These are phyloP conservation scores for Platyrinchus mystaceus DNA, from an alignment of 2,797 vertebrate genomes.

Conservation along the genomic window DNA sequence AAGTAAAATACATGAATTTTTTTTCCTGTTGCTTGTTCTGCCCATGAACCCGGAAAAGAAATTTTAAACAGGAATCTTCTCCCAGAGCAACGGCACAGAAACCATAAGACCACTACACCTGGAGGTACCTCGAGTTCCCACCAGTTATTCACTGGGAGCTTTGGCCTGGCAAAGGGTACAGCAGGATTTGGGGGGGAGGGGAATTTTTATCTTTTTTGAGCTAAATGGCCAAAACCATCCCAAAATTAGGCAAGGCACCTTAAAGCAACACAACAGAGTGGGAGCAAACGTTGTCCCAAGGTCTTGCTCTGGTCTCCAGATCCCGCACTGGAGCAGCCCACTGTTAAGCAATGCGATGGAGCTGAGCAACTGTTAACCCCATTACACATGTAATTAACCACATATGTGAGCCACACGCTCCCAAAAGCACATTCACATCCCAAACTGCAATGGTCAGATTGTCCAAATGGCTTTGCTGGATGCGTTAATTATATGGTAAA, in stretches of 20 bases:
- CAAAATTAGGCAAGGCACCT: background rate
- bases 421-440: background rate
- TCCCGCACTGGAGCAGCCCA: background rate
- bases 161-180: background rate
- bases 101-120: background rate
- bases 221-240: background rate
- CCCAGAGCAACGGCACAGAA: rapidly evolving
- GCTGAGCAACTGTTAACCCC: background rate
- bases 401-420: rapidly evolving
- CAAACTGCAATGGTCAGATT: background rate
- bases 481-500: background rate
- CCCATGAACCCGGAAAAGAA: background rate
- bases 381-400: background rate
- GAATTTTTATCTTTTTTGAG: background rate
- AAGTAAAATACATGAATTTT: background rate
- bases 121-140: background rate
- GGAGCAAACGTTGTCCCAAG: background rate
- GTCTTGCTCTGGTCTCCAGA: background rate
- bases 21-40: background rate
- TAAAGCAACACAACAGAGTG: background rate
- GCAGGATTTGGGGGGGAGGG: background rate
- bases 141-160: background rate
- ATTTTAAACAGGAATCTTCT: background rate
- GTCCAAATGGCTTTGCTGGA: background rate
- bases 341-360: rapidly evolving